Base-by-base conservation (phyloP, 2,888 invertebrate genomes). In the Drosophila quasianomalipes region DNA sequence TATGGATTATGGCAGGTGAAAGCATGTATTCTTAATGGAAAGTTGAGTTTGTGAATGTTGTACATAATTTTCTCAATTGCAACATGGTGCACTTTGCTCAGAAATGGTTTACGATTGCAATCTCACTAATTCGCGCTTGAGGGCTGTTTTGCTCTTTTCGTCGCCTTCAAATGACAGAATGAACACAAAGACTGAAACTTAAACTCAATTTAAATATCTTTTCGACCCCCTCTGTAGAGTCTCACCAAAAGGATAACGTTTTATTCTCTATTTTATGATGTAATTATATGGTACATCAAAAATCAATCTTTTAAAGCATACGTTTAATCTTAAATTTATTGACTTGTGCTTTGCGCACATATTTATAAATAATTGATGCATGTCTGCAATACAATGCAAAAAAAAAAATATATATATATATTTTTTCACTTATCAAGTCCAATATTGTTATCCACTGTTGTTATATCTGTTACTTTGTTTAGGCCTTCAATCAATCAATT, bases 401-500 rank as follows among this genome's bases (percentile, higher is more conserved):
- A 6, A 10, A 51, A 1, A 16, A 4, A 16, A 12, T 28, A 5
- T 22, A 22, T 22, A 22, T 22, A 22, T 22, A 39, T 37, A 4
- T 14, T 22, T n/a, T 35, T n/a, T 31, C 33, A 22, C 33, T 44
- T 1, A 19, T 26, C n/a, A 59, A 49, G 57, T 35, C 35, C 4
- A 59, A 59, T 39, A 33, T 49, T 53, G 35, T 33, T 55, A 41
- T 62, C 28, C 47, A 16, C 16, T 26, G 16, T 5, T 44, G 22
- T 14, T 41, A 30, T 59, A 79, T 71, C 81, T 88, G 83, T 66
- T 90, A 59, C 69, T 66, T 66, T 75, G 58, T 60, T 62, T 75
- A 70, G 67, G 75, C 49, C 71, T 73, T 64, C 68, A 79, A 83
- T 85, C 86, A 79, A 85, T 81, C 83, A 83, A 83, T 80, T 80